phyloP scores from a whole-genome alignment of 2,888 invertebrate genomes.

The Cheilosia impressa region DNA sequence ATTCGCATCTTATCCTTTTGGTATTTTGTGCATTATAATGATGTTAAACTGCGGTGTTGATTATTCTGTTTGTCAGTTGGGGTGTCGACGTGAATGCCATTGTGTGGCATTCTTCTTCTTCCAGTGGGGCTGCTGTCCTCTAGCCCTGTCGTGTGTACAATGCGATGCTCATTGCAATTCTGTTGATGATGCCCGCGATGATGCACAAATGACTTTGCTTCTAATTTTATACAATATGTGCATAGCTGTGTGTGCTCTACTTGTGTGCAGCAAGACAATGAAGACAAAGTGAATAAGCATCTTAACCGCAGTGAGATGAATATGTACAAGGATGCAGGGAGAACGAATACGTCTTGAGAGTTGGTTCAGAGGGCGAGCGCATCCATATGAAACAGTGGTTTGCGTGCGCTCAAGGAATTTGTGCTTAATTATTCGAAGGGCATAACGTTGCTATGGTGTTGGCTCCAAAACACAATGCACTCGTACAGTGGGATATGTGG shows the following conservation, averaged over 20 bases:
- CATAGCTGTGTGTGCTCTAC: conserved; percentile 17
- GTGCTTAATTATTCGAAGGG: conserved; percentile 55
- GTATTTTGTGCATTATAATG: conserved; percentile 74
- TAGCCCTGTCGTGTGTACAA: not conserved
- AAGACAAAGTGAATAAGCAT: conserved; percentile 72
- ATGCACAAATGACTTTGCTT: conserved; percentile 68
- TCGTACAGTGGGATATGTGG: not conserved
- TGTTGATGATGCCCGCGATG: conserved; percentile 60
- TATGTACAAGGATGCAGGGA: conserved; percentile 16
- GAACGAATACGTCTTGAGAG: conserved; percentile 1
- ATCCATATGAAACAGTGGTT: conserved; percentile 7
- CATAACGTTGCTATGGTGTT: conserved; percentile 27
- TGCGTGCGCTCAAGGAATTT: conserved; percentile 40
- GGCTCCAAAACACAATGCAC: not conserved
- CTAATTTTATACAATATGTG: conserved; percentile 48
- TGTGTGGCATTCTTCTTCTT: conserved; percentile 29
- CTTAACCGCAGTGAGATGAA: conserved; percentile 68
- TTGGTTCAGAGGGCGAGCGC: conserved; percentile 6
- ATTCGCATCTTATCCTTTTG: conserved; percentile 74
- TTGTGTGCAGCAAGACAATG: conserved; percentile 45
- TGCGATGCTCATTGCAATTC: conserved; percentile 68
- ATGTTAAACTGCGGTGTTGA: conserved; percentile 74
- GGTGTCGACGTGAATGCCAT: conserved; percentile 26
- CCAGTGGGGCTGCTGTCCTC: conserved; percentile 26
- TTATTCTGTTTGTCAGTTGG: conserved; percentile 72